Base-by-base conservation (phyloP, 2,888 invertebrate species). In the Nemurella pictetii region DNA sequence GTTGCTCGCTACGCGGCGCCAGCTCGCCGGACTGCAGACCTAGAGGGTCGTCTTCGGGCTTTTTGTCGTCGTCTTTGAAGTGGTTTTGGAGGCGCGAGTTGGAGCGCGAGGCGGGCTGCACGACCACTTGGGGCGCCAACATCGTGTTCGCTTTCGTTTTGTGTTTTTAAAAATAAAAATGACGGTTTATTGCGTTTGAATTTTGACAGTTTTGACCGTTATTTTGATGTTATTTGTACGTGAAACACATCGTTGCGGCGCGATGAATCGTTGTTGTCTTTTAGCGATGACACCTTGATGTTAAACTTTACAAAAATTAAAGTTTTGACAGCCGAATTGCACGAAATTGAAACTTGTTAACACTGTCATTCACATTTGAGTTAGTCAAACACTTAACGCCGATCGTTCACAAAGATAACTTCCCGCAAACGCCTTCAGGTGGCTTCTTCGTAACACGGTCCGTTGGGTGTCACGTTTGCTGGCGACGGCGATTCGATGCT, bases 101-200 rank as follows among this genome's bases (percentile, higher is more conserved):
- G 25, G 26, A 55, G 0, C 87, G 83, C 20, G 87, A 87, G 35
- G 87, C 85, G 1, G 87, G 85, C 84, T 87, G 87, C 30, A 87
- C 85, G 32, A 85, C 75, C 28, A 87, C 87, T 84, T 87, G 86
- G 55, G 87, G 86, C 20, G 86, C 86, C 27, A 87, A 84, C 86
- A 87, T 86, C 55, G 9, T 55, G 55, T 20, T 20, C 20, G 55
- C 9, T 3, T 55, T 55, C 20, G 9, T 32, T 32, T 32, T 32
- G 32, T 32, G 4, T 35, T 35, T 35, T 35, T 35, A 35, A 35
- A 35, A 35, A 35, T 35, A 35, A 35, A 35, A 4, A 12, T 35
- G 4, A 35, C 35, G 55, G 2, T 12, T 12, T 55, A 55, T 55
- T 55, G 15, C 55, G 55, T 55, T 55, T 55, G 32, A 32, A 32